A percentile compares a stretch with the other conserved stretches of the same genome.
These are phyloP conservation scores for Drosophila kuntzei DNA, from an alignment of 2,888 invertebrate genomes.

Conservation along the genomic window DNA sequence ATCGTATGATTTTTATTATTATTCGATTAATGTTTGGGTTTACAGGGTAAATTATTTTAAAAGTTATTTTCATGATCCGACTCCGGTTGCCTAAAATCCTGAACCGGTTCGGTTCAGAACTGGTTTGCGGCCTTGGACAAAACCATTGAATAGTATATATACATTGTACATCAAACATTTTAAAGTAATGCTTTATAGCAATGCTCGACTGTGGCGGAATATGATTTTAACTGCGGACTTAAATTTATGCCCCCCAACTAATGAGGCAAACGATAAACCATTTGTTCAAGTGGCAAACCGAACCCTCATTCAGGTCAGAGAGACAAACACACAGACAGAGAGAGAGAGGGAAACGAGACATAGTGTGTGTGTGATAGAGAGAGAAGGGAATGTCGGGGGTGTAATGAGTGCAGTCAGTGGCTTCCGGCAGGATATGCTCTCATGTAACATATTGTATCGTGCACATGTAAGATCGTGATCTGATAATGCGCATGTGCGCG, in stretches of 20 bases:
- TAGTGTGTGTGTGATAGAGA: not conserved
- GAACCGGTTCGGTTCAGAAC: too few relatives aligned
- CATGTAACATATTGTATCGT: not conserved
- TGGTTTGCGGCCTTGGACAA: too few relatives aligned
- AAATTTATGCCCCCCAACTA: slow-evolving; percentile 37
- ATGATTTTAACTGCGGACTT: not conserved
- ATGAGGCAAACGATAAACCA: slow-evolving; percentile 50
- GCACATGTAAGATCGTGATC: slow-evolving; percentile 43
- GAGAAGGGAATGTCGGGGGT: slow-evolving; percentile 34
- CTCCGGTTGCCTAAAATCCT: too few relatives aligned
- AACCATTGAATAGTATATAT: too few relatives aligned
- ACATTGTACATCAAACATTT: not conserved
- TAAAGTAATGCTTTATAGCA: not conserved
- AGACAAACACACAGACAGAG: not conserved
- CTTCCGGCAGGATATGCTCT: slow-evolving; percentile 60
- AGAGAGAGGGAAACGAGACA: not conserved
- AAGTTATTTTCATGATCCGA: too few relatives aligned
- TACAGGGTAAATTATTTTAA: too few relatives aligned
- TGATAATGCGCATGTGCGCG: slow-evolving; percentile 69
- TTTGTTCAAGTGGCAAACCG: slow-evolving; percentile 43
- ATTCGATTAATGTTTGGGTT: too few relatives aligned
- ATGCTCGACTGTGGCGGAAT: not conserved
- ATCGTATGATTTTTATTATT: too few relatives aligned
- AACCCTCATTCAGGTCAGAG: slow-evolving; percentile 15
- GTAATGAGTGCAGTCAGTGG: slow-evolving; percentile 25